These are phyloP conservation scores for Lepidocyrtoides sp. DNA, from an alignment of 2,888 invertebrate species.

Conservation along the genomic window DNA sequence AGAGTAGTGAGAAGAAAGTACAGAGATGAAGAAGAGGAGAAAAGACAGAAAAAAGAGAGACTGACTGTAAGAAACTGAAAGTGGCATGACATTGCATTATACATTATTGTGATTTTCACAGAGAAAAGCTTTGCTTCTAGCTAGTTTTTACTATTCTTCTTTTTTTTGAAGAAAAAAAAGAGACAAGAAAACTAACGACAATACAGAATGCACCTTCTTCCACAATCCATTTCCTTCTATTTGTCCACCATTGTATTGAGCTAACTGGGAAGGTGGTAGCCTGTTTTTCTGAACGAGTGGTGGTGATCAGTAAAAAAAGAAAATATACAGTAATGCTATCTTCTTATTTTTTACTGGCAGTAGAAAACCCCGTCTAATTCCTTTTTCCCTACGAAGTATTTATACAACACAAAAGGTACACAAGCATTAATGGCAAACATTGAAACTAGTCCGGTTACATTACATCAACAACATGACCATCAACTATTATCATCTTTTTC, in stretches of 20 bases:
- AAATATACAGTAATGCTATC: conserved; percentile 33
- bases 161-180: no score
- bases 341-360: not conserved
- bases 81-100: conserved; percentile 46
- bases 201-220: not conserved
- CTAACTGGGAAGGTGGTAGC: no score
- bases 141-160: not conserved
- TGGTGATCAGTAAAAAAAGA: not conserved
- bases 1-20: not conserved
- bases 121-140: not conserved
- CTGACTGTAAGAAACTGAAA: conserved; percentile 49
- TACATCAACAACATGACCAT: conserved; percentile 14
- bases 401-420: no score
- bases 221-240: conserved; percentile 10
- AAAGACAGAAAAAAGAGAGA: conserved; percentile 1
- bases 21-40: not conserved
- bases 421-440: conserved; percentile 21
- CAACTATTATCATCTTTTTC: not conserved
- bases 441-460: not conserved
- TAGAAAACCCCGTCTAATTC: not conserved
- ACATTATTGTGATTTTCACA: conserved; percentile 41
- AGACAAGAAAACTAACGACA: conserved; percentile 1
- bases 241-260: not conserved
- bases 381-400: no score
- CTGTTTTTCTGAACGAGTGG: no score